These are phyloP conservation scores for Elachura formosa DNA, from an alignment of 2,113 vertebrate species.

Conservation along the genomic window DNA sequence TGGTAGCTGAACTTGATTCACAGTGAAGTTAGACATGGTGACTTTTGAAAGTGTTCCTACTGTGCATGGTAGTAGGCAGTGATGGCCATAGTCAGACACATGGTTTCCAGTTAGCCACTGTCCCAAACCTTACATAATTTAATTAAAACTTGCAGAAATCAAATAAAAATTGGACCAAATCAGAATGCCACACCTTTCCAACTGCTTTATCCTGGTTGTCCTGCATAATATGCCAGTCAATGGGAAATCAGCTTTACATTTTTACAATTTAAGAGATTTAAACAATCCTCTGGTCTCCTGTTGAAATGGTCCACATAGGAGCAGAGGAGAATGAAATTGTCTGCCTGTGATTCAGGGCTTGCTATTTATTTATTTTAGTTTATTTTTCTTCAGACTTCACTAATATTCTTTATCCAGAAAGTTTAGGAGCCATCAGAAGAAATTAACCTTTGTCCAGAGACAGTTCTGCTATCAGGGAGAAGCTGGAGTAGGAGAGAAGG, in stretches of 20 bases:
- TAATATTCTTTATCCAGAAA: background rate
- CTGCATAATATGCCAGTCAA: background rate
- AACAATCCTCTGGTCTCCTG: background rate
- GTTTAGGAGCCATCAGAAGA: background rate
- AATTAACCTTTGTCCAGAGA: background rate
- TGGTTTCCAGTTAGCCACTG: background rate
- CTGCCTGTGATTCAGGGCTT: background rate
- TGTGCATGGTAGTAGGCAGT: background rate
- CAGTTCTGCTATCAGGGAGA: background rate
- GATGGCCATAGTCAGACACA: background rate
- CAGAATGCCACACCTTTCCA: background rate
- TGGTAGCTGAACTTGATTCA: background rate
- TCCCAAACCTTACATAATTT: background rate
- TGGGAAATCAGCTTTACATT: background rate
- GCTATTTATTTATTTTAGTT: background rate
- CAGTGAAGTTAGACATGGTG: accelerated
- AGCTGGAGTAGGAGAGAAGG: background rate
- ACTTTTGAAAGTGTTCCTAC: background rate
- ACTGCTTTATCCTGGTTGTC: background rate
- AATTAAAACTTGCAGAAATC: background rate
- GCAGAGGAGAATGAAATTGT: background rate
- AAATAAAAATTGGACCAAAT: background rate
- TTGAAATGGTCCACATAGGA: background rate
- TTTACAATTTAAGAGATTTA: background rate
- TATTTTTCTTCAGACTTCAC: background rate